These are phyloP conservation scores for Mesocentrotus franciscanus DNA, from an alignment of 53 echinoderm and acorn worm species.

Conservation along the genomic window DNA sequence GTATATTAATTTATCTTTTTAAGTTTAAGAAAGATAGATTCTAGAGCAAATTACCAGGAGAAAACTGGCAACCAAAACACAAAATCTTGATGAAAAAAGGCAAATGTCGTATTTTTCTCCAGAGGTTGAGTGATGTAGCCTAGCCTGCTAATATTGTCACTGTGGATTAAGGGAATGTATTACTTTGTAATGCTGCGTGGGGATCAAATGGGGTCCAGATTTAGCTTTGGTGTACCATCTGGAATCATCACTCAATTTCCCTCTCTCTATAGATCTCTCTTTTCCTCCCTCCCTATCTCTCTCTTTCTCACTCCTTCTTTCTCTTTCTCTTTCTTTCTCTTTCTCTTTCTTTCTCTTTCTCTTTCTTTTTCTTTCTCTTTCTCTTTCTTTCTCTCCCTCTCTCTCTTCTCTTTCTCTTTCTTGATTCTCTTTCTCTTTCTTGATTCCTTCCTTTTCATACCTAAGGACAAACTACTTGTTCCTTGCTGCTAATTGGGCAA, in stretches of 20 bases:
- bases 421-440: not conserved
- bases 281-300: not conserved
- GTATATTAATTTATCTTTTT: too few species aligned
- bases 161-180: constrained; percentile 17
- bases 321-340: too few species aligned
- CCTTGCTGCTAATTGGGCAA: constrained; percentile 2
- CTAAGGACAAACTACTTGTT: not conserved
- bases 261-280: not conserved
- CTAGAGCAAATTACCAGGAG: not conserved
- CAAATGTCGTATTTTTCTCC: constrained; percentile 10
- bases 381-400: too few species aligned
- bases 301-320: not conserved
- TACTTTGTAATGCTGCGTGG: constrained; percentile 33
- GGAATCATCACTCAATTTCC: constrained; percentile 31
- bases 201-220: constrained; percentile 43
- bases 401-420: too few species aligned
- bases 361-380: too few species aligned
- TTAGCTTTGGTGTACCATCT: constrained; percentile 20
- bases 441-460: not conserved
- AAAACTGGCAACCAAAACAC: constrained; percentile 25
- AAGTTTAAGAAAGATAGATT: not conserved
- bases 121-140: constrained; percentile 29
- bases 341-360: too few species aligned
- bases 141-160: constrained; percentile 41
- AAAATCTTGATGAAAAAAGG: constrained; percentile 6